Evolutionary conservation across 2,888 invertebrate genomes (phyloP).

Genomic region (Portevinia maculata): DNA sequence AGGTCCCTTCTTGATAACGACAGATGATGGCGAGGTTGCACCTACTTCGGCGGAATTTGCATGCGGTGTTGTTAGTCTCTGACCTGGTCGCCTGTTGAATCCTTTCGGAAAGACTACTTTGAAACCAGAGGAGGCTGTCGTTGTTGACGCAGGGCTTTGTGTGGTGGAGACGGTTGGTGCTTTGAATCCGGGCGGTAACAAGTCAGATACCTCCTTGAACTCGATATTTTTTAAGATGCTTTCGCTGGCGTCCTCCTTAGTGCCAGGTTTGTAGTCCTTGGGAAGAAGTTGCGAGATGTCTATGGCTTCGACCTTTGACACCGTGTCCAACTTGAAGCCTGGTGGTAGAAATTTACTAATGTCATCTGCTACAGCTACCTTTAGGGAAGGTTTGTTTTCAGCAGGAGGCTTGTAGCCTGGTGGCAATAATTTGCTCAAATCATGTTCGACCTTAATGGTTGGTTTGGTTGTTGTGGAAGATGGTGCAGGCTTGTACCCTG

Average conservation of each 20-base stretch:
- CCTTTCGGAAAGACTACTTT: conserved; percentile 91
- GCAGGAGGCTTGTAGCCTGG: conserved; percentile 85
- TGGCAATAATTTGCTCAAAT: conserved; percentile 86
- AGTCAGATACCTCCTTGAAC: conserved; percentile 82
- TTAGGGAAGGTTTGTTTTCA: conserved; percentile 61
- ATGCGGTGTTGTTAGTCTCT: conserved; percentile 85
- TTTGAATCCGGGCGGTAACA: conserved; percentile 85
- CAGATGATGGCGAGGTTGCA: conserved; percentile 84
- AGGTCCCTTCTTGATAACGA: conserved; percentile 92
- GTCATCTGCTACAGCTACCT: conserved; percentile 84
- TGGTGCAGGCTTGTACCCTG: conserved; percentile 84
- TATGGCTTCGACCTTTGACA: conserved; percentile 70
- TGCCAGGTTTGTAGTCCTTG: conserved; percentile 84
- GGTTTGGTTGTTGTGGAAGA: conserved; percentile 75
- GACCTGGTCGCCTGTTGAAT: conserved; percentile 84
- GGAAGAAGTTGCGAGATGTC: conserved; percentile 86
- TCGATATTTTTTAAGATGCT: conserved; percentile 77
- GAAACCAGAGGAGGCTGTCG: conserved; percentile 83
- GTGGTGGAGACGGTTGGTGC: conserved; percentile 46
- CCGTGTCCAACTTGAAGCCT: conserved; percentile 84
- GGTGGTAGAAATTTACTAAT: conserved; percentile 86
- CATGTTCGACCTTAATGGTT: conserved; percentile 83
- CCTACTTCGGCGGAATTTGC: conserved; percentile 80
- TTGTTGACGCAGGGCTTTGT: conserved; percentile 79
- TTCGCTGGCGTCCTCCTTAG: conserved; percentile 49